Conservation (phyloP, 2,888 invertebrate genomes). For the Eupithecia subfuscata region DNA sequence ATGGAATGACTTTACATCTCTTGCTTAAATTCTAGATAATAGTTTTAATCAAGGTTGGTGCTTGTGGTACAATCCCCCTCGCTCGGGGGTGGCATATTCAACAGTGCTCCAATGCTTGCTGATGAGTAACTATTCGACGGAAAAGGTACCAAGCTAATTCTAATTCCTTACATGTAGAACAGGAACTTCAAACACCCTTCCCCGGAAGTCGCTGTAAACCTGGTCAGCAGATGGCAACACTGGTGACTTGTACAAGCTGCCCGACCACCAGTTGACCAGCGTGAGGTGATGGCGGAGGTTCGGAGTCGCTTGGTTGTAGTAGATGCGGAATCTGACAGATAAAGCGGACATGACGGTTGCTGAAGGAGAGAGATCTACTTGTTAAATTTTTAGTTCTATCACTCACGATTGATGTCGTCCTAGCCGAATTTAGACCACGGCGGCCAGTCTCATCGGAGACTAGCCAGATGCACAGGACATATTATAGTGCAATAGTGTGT, state of each 20-base stretch:
- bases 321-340: constrained; percentile 85
- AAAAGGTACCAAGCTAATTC: not conserved
- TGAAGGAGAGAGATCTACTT: too few species aligned
- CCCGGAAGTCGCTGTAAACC: constrained; percentile 87
- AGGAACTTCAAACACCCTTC: constrained; percentile 86
- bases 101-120: not conserved
- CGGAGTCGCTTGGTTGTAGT: constrained; percentile 88
- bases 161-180: constrained; percentile 87
- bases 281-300: constrained; percentile 83
- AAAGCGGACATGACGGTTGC: not conserved
- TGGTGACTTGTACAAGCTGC: constrained; percentile 86
- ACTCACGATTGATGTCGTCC: too few species aligned
- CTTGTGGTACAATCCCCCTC: too few species aligned
- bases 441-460: too few species aligned
- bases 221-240: constrained; percentile 85
- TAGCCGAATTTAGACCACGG: too few species aligned
- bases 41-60: too few species aligned
- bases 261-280: constrained; percentile 90
- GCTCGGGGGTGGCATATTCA: too few species aligned
- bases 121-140: not conserved
- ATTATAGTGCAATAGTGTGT: too few species aligned
- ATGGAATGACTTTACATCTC: too few species aligned
- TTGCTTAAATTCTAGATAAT: too few species aligned
- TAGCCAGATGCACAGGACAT: too few species aligned
- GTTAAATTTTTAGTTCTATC: too few species aligned